Percentiles rank a stretch among this genome's conserved stretches.
Conservation (phyloP, 1,140 invertebrate genomes). For the Trachymyrmex cornetzi region DNA sequence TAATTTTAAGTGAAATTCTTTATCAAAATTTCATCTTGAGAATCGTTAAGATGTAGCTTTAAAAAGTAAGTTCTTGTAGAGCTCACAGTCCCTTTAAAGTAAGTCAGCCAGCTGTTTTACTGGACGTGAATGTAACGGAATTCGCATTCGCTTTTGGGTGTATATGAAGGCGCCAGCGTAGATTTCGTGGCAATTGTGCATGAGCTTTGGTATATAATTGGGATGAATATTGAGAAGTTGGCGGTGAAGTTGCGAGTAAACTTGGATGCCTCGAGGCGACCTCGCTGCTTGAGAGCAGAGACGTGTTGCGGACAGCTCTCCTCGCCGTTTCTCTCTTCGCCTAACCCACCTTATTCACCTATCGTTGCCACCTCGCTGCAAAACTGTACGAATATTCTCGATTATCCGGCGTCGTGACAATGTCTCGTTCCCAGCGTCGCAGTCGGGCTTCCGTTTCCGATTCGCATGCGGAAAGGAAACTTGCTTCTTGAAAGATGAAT, state of each 20-base stretch:
- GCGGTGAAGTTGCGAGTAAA: constrained; percentile 87
- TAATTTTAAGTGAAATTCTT: constrained; percentile 7
- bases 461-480: constrained; percentile 32
- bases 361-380: constrained; percentile 73
- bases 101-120: constrained; percentile 21
- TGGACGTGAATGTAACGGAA: constrained; percentile 33
- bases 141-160: constrained; percentile 24
- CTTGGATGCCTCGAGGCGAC: constrained; percentile 84
- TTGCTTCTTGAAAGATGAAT: constrained; percentile 5
- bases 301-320: constrained; percentile 86
- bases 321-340: constrained; percentile 74
- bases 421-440: constrained; percentile 55
- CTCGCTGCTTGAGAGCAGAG: constrained; percentile 86
- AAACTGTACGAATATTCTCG: constrained; percentile 81
- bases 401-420: constrained; percentile 54
- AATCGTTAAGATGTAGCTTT: background rate
- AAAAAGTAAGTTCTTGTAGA: constrained; percentile 11
- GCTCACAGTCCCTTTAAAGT: constrained; percentile 15
- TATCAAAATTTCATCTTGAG: background rate
- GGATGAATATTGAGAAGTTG: constrained; percentile 87
- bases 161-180: constrained; percentile 36
- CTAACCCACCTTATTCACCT: constrained; percentile 77
- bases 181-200: constrained; percentile 77
- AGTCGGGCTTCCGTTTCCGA: constrained; percentile 44
- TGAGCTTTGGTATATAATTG: constrained; percentile 84